Conservation (phyloP, 2,113 vertebrate genomes). For the Laterallus jamaicensis region DNA sequence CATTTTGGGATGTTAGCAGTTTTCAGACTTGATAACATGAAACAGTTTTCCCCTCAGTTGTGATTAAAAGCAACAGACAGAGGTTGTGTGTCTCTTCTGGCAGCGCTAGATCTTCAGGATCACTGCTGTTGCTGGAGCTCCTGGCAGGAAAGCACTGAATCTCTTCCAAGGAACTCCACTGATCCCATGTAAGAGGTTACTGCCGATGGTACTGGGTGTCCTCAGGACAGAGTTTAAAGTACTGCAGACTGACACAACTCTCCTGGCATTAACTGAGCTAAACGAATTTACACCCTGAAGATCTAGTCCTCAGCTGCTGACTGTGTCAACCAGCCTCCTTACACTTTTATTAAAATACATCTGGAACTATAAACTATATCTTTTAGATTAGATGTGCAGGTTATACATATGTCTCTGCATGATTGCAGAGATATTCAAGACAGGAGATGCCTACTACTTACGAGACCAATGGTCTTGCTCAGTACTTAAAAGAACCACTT, state of each 20-base stretch:
- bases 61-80: background rate
- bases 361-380: background rate
- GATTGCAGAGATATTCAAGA: background rate
- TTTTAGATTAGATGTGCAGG: background rate
- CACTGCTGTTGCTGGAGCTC: background rate
- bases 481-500: background rate
- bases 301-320: slow-evolving; percentile 6
- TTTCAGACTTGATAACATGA: background rate
- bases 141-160: slow-evolving; percentile 6
- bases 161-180: background rate
- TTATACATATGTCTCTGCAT: background rate
- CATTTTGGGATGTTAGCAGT: background rate
- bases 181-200: background rate
- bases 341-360: background rate
- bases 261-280: background rate
- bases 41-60: background rate
- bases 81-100: background rate
- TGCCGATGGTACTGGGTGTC: background rate
- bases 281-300: background rate
- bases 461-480: background rate
- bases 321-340: background rate
- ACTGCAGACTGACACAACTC: slow-evolving; percentile 3
- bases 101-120: background rate
- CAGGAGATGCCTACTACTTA: background rate
- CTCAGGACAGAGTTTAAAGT: background rate